Evolutionary conservation across 64 coral and sea anemone species (phyloP).

Genomic region (Acropora tenuis): DNA sequence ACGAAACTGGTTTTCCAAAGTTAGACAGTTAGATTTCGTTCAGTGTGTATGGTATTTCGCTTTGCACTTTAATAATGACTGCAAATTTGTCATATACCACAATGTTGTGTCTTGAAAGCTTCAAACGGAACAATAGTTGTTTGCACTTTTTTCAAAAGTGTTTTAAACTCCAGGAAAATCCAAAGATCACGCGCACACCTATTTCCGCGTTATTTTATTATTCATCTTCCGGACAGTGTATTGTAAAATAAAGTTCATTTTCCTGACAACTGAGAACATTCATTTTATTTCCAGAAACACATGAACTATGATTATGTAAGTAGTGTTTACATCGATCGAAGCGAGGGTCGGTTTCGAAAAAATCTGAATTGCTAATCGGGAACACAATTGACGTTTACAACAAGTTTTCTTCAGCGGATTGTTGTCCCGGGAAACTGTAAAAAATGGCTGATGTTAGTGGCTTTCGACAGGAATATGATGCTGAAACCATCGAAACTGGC

Average conservation of each 20-base stretch:
- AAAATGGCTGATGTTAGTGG: not conserved
- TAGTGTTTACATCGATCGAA: not conserved
- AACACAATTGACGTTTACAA: not conserved
- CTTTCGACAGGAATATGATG: not conserved
- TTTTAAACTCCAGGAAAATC: not conserved
- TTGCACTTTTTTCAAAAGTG: not conserved
- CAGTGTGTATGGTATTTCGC: too few relatives aligned
- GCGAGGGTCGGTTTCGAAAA: not conserved
- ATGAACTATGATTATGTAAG: not conserved
- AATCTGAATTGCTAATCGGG: slow-evolving; percentile 50
- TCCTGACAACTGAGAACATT: not conserved
- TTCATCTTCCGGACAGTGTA: not conserved
- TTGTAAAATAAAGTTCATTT: not conserved
- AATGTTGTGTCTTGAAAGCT: not conserved
- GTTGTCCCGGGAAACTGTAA: slow-evolving; percentile 43
- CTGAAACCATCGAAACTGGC: not conserved
- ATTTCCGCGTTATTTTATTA: not conserved
- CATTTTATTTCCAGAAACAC: not conserved
- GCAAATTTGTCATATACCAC: not conserved
- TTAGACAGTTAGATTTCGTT: too few relatives aligned
- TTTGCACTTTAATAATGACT: too few relatives aligned
- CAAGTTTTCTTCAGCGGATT: not conserved
- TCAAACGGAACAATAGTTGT: not conserved
- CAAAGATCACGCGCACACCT: not conserved
- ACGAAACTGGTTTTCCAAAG: too few relatives aligned